Base-by-base conservation (phyloP, 2,797 vertebrate genomes). In the Gadopsis marmoratus region DNA sequence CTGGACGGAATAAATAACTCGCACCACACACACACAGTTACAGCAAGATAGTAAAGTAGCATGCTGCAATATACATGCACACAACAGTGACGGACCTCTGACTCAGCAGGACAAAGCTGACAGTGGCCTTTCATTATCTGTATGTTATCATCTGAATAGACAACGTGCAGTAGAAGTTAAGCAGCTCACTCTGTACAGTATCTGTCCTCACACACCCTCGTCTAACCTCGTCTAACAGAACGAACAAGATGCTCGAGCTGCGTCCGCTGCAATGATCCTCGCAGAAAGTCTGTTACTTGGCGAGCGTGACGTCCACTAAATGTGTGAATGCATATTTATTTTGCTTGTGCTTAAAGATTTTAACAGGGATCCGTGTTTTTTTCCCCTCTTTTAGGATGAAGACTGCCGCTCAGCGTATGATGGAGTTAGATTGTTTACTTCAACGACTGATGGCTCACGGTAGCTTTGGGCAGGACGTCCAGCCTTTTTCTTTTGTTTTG, bases 1-100 rank as follows among this genome's bases (percentile, higher is more conserved):
- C 17, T 60, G 59, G 58, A 56, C 0, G 10, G 47, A 82, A 86
- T 65, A 84, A 87, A 86, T 84, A 89, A 67, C 75, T 66, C 35
- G 43, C 71, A 59, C 6, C 35, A 17, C 16, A 70, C 43, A 48
- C 60, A 54, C 66, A 58, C 62, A 65, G 23, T 29, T 17, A 55
- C 7, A 65, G 39, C 2, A 33, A n/a, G 58, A 39, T 7, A 35
- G 31, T 39, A 19, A n/a, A 72, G 48, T 7, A 79, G 71, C 47
- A 14, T 47, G 47, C 61, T 72, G 41, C 74, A 70, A 72, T 17
- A 11, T 16, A 67, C 37, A 39, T 58, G 17, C 29, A 43, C 17
- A 17, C 8, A 12, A 21, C 11, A 58, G 53, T n/a, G 47, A 74
- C 50, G 62, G 23, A 43, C 14, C 31, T 61, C 19, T 9, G 23